Evolutionary conservation across 2,113 vertebrate genomes (phyloP), one percentile per base, ranked within the genome.

Genomic region (Nibea coibor): DNA sequence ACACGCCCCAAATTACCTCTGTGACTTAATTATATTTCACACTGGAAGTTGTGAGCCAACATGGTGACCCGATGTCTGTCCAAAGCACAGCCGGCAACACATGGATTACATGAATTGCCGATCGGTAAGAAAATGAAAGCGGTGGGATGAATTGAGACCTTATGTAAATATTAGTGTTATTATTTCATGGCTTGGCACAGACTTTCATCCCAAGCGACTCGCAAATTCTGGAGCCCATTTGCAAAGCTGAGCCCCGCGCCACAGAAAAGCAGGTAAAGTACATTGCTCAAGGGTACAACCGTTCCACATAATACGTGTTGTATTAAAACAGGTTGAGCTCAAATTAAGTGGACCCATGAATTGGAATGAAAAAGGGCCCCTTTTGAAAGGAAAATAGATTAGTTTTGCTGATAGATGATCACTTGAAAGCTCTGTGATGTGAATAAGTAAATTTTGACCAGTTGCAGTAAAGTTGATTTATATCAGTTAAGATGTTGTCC

Each of bases 401-500:
- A 79, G 86, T 59, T 91, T 89, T 87, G 89, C 92, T 94, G 93
- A 94, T 94, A 93, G 90, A 93, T 89, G 85, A 93, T 93, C 88
- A 87, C 79, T 89, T 92, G 89, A 94, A 92, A 92, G 90, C 86
- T 75, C 85, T 89, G 89, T 91, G 91, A 93, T 90, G 82, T 89
- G 91, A 93, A 93, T 92, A 88, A 92, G 88, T 85, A 91, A 76
- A 93, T 91, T 93, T 88, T 95, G 93, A 93, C 94, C 92, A 89
- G 88, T 92, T 81, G 86, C 86, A 88, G 92, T 92, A 84, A 90
- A 92, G 76, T 81, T 87, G 92, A 95, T 94, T 94, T 91, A 88
- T 93, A 94, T 94, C 91, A 92, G 91, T 88, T 88, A 84, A 81
- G 80, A 84, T 68, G 78, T 78, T 85, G 89, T 78, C 91, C 92